Evolutionary conservation across 1,140 invertebrate genomes (phyloP).

Genomic region (Globodera ellingtonae): DNA sequence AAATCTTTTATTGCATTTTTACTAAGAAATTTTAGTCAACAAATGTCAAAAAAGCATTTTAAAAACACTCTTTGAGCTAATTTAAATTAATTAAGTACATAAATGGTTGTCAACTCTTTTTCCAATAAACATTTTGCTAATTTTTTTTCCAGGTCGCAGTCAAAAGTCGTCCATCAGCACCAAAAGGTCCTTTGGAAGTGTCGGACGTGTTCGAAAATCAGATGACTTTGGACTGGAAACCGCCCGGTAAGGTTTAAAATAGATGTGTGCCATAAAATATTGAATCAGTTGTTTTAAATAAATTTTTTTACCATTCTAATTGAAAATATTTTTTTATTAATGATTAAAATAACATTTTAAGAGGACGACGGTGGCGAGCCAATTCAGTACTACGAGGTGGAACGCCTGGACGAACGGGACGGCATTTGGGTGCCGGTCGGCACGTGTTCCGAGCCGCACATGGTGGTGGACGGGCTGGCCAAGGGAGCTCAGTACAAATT

Average conservation of each 20-base stretch:
- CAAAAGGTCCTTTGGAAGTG: constrained; percentile 79
- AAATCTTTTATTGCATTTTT: too few species aligned
- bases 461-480: constrained; percentile 64
- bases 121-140: too few species aligned
- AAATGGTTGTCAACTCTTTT: constrained; percentile 71
- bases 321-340: too few species aligned
- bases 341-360: too few species aligned
- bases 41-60: too few species aligned
- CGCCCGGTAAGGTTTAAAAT: constrained; percentile 69
- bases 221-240: constrained; percentile 91
- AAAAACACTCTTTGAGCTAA: constrained; percentile 10
- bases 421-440: constrained; percentile 64
- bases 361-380: constrained; percentile 91
- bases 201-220: constrained; percentile 89
- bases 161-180: constrained; percentile 73
- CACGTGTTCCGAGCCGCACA: constrained; percentile 53
- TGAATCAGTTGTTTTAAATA: too few species aligned
- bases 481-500: constrained; percentile 77
- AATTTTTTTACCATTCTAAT: too few species aligned
- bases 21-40: too few species aligned
- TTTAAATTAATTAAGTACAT: constrained; percentile 70
- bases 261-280: too few species aligned
- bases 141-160: constrained; percentile 87
- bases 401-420: constrained; percentile 59
- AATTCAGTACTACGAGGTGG: constrained; percentile 68